Base-by-base conservation (phyloP, 2,797 vertebrate species). In the Sarcophilus harrisii region DNA sequence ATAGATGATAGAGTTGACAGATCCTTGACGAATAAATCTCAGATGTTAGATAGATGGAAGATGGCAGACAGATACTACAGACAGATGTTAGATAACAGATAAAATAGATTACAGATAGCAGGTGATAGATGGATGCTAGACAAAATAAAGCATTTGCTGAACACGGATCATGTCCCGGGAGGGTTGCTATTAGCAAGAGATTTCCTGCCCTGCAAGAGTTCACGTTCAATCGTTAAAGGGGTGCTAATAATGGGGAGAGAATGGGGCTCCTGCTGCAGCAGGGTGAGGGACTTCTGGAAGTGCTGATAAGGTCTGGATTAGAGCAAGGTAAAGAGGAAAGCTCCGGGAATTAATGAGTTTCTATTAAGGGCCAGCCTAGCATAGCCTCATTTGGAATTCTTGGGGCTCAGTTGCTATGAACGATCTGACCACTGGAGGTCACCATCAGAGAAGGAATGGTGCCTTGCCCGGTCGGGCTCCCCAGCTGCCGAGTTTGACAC, bases 351-450 rank as follows among this genome's bases (percentile, higher is more conserved):
- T 58, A 91, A 62, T 29, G 58, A 57, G 21, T 58, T 30, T 73
- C n/a, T 21, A 28, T 27, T 45, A 38, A 49, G n/a, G 28, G 29
- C 4, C 12, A 18, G 81, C 28, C 12, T 57, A 10, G 8, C 0
- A 59, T 29, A 57, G 10, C 90, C 0, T 5, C 30, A 81, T 29
- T 60, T 0, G 0, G 45, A 52, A 49, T 29, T 14, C 32, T 87
- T 6, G 52, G 66, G 52, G 90, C 58, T 87, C 10, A 12, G 2
- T 10, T 60, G 97, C 95, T 52, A 32, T 89, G 49, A 49, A 38
- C n/a, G 0, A 21, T 5, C 0, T 0, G 29, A 32, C 94, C 98
- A 96, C 98, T 95, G 30, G 98, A 97, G 98, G 98, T 98, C 98
- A 95, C 95, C 95, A 95, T 93, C 30, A 0, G 96, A 96, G 97